These are phyloP conservation scores for Eidolon dupreanum DNA, from an alignment of 2,797 vertebrate genomes.

Conservation along the genomic window DNA sequence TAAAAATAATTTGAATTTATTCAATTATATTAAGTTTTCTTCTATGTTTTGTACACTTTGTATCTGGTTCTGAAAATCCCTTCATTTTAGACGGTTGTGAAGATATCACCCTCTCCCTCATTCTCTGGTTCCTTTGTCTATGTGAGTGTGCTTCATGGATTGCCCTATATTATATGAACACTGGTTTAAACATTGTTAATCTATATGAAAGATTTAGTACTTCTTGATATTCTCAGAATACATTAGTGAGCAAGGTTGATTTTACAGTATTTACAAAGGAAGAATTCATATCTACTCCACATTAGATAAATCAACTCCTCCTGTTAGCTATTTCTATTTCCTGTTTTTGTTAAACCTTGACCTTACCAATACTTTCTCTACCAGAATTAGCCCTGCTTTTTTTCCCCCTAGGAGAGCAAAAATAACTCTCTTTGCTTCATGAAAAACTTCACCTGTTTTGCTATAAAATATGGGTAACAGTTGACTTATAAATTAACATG, in stretches of 20 bases:
- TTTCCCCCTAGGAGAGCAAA: not conserved
- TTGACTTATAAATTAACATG: not conserved
- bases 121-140: not conserved
- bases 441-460: not conserved
- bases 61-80: not conserved
- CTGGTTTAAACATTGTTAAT: not conserved
- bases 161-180: not conserved
- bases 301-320: not conserved
- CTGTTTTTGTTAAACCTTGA: slow-evolving; percentile 3
- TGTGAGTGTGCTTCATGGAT: not conserved
- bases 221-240: not conserved
- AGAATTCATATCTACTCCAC: not conserved
- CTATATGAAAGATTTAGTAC: not conserved
- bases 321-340: not conserved
- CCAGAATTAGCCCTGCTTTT: not conserved
- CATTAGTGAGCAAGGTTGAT: not conserved
- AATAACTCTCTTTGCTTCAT: slow-evolving; percentile 30
- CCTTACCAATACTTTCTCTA: not conserved
- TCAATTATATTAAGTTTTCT: not conserved
- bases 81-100: not conserved
- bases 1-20: slow-evolving; percentile 48
- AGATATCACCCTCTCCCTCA: not conserved
- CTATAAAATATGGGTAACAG: not conserved
- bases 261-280: not conserved
- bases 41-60: not conserved